phyloP scores from a whole-genome alignment of 1,140 invertebrate genomes.

The Tribolium madens region DNA sequence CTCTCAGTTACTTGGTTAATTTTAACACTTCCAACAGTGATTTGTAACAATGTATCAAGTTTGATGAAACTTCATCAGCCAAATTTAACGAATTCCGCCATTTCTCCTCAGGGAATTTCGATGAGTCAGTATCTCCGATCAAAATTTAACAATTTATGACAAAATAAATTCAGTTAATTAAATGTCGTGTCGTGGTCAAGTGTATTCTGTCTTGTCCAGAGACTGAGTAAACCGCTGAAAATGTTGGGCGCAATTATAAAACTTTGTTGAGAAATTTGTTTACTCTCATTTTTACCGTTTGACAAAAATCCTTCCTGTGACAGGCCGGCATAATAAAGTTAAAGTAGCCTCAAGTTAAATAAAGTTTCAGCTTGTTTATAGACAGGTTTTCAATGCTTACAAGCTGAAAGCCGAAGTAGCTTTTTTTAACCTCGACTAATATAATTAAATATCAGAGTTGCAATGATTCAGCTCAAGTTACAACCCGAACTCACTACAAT shows the following conservation, averaged over 20 bases:
- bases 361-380: not conserved
- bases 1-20: constrained; percentile 35
- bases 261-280: constrained; percentile 24
- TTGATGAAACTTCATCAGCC: constrained; percentile 31
- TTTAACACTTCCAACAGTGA: constrained; percentile 34
- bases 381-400: not conserved
- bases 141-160: not conserved
- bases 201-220: not conserved
- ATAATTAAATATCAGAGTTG: not conserved
- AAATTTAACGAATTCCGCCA: constrained; percentile 4
- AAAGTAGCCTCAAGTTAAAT: constrained; percentile 1
- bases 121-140: not conserved
- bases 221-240: not conserved
- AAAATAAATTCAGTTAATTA: not conserved
- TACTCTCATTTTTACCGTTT: constrained; percentile 28
- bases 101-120: not conserved
- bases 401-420: not conserved
- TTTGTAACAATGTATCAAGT: constrained; percentile 36
- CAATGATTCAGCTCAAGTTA: not conserved
- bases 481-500: not conserved
- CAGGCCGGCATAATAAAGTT: not conserved
- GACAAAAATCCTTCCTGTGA: constrained; percentile 9
- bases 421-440: not conserved
- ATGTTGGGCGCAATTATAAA: not conserved
- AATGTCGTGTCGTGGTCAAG: not conserved